Base-by-base conservation (phyloP, 2,113 vertebrate species). In the Salvelinus namaycush region DNA sequence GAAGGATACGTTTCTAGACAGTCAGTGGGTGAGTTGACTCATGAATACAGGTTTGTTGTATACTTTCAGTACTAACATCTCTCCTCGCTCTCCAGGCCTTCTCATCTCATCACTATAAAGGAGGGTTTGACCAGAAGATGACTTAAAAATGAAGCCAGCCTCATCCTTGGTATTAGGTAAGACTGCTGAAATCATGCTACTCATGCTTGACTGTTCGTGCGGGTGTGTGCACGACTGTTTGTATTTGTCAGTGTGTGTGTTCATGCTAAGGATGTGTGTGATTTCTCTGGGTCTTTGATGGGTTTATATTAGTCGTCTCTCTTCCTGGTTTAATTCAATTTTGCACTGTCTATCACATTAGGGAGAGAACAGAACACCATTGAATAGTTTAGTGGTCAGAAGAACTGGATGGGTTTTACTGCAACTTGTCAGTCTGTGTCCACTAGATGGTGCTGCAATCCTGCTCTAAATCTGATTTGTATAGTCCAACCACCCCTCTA, bases 111-210 rank as follows among this genome's bases (percentile, higher is more conserved):
- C 97, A 98, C 87, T 99, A 98, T 88, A 97, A 96, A 95, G 97
- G 97, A 86, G 96, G 97, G 85, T 99, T 99, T 92, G 96, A 98
- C 74, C 93, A 93, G 89, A 97, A 96, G 94, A 98, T 98, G 96
- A 96, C 92, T 95, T 95, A 92, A 92, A 73, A 90, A 96, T 88
- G 97, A 99, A 93, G 97, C 97, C 78, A 93, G 96, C 86, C 96
- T 99, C 72, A 89, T 98, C 91, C 95, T 98, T 71, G 96, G 96
- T 78, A 86, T 98, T 86, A 97, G 97, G 97, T 99, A 94, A 85
- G 27, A 29, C 11, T n/a, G 9, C 16, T 60, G 20, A n/a, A n/a
- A 14, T 34, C 5, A 24, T 31, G 16, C 26, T 66, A 5, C 27
- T 20, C 48, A 6, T 26, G 20, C 29, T 16, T 22, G 13, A 16